Conservation (phyloP, 2,797 vertebrate genomes). For the Tapirus indicus region DNA sequence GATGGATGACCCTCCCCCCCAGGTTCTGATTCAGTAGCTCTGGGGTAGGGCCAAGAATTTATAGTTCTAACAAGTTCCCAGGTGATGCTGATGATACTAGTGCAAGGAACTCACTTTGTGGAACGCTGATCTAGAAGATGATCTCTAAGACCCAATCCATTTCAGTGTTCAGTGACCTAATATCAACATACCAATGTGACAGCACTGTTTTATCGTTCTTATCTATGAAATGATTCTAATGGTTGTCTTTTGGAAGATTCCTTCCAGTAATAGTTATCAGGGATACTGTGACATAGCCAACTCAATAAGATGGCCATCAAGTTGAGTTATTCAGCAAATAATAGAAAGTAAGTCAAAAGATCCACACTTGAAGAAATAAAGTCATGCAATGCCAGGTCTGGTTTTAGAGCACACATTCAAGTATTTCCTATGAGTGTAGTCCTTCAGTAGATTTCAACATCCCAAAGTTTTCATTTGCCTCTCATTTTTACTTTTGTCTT, state of each 20-base stretch:
- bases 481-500: neutral
- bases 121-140: neutral
- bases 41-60: neutral
- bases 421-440: neutral
- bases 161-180: neutral
- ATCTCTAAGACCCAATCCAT: neutral
- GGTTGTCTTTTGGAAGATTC: neutral
- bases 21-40: neutral
- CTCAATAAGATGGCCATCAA: neutral
- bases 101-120: neutral
- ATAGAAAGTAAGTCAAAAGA: neutral
- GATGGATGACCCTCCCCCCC: neutral
- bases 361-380: neutral
- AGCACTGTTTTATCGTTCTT: neutral
- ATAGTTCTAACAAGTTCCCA: neutral
- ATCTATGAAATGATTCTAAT: neutral
- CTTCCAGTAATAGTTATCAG: neutral
- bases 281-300: neutral
- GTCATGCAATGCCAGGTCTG: neutral
- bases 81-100: neutral
- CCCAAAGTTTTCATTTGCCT: neutral
- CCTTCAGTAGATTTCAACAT: neutral
- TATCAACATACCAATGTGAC: neutral
- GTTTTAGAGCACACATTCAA: neutral
- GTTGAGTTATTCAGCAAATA: slow-evolving; percentile 49